Percentiles rank a stretch among this genome's conserved stretches.
Evolutionary conservation across 2,888 invertebrate species (phyloP).

Genomic region (Tetragnatha montana): DNA sequence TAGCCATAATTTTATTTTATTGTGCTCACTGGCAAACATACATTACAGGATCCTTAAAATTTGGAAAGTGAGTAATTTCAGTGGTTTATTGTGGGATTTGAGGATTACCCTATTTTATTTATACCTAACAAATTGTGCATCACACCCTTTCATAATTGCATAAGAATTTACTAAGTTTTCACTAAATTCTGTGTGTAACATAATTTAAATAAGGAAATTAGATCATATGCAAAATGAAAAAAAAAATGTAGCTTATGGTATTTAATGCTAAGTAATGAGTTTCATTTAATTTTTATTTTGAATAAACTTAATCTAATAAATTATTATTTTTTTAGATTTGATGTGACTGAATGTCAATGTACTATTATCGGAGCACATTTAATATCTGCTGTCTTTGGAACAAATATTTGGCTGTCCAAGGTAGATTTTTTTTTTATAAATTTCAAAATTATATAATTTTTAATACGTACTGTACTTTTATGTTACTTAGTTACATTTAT

Average conservation of each 20-base stretch:
- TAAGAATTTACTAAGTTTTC: no score
- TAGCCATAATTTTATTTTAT: conserved; percentile 96
- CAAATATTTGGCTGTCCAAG: conserved; percentile 91
- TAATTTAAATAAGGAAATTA: no score
- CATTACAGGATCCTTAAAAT: conserved; percentile 92
- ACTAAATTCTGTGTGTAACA: no score
- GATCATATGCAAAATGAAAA: no score
- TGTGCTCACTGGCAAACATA: conserved; percentile 99
- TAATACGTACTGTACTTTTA: no score
- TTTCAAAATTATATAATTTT: neutral
- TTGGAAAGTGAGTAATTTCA: conserved; percentile 81
- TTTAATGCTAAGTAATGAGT: neutral
- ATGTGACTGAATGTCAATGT: conserved; percentile 73
- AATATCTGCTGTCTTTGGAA: conserved; percentile 90
- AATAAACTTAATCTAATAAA: neutral
- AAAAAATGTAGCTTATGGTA: no score
- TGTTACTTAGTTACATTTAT: no score
- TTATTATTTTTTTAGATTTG: conserved; percentile 68
- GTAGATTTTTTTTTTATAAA: conserved; percentile 78
- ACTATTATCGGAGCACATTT: conserved; percentile 82
- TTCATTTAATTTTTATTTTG: conserved; percentile 22
- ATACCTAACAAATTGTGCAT: no score
- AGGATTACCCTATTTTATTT: no score
- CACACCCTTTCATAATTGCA: no score
- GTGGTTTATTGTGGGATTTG: neutral